Evolutionary conservation across 2,888 invertebrate genomes (phyloP).

Genomic region (Noctuana brunneofusca): DNA sequence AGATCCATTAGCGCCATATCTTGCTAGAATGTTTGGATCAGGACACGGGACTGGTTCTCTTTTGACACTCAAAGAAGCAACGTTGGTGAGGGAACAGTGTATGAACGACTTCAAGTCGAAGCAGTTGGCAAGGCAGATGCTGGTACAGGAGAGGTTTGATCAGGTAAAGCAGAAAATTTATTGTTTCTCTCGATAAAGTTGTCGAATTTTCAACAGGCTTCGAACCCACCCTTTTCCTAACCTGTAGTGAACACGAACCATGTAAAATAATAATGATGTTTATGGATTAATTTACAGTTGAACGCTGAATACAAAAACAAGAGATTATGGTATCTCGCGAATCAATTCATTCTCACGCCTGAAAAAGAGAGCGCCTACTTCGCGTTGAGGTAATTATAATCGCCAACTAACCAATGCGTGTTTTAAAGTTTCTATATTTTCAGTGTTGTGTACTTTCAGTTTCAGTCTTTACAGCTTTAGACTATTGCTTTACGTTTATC

Average conservation of each 20-base stretch:
- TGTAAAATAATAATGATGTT: too few species aligned
- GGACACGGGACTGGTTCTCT: slow-evolving; percentile 60
- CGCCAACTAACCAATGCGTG: too few species aligned
- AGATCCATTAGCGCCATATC: slow-evolving; percentile 85
- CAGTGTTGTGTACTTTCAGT: too few species aligned
- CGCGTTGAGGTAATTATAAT: slow-evolving; percentile 72
- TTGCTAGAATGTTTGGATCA: slow-evolving; percentile 82
- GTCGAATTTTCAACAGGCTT: too few species aligned
- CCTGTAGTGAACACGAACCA: too few species aligned
- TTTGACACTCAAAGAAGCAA: slow-evolving; percentile 74
- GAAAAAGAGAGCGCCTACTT: slow-evolving; percentile 85
- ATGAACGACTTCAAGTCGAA: slow-evolving; percentile 86
- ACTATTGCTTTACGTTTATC: background rate
- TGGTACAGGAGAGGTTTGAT: slow-evolving; percentile 86
- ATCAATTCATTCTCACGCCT: slow-evolving; percentile 82
- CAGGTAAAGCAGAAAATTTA: slow-evolving; percentile 60
- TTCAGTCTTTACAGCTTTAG: too few species aligned
- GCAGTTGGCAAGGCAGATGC: slow-evolving; percentile 84
- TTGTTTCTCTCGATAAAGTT: too few species aligned
- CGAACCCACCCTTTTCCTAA: too few species aligned
- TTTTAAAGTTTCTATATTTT: background rate
- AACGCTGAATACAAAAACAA: slow-evolving; percentile 78
- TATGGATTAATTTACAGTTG: slow-evolving; percentile 56
- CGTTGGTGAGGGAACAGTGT: slow-evolving; percentile 82
- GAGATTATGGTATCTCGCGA: slow-evolving; percentile 82